A percentile compares a stretch with the other conserved stretches of the same genome.
phyloP scores from a whole-genome alignment of 2,113 vertebrate genomes.

The Muntiacus muntjak region DNA sequence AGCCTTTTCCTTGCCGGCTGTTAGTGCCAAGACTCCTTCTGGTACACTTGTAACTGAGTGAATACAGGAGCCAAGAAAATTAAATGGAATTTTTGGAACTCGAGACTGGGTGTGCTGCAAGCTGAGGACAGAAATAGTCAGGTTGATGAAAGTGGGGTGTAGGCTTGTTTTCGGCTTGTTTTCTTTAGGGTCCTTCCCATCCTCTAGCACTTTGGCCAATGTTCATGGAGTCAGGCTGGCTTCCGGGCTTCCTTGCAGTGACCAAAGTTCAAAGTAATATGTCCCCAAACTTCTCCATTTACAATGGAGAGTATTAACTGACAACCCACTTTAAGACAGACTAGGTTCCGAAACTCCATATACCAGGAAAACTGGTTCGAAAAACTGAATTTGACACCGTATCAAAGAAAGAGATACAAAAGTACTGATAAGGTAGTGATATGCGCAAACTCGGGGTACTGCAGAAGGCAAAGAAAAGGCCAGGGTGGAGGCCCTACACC shows the following conservation, averaged over 20 bases:
- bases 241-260: not conserved
- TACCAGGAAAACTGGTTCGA: not conserved
- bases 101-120: slow-evolving; percentile 27
- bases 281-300: not conserved
- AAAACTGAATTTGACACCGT: not conserved
- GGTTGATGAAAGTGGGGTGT: slow-evolving; percentile 41
- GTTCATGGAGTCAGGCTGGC: not conserved
- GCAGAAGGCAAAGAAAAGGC: not conserved
- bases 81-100: slow-evolving; percentile 56
- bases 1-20: slow-evolving; percentile 40
- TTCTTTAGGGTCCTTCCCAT: slow-evolving; percentile 4
- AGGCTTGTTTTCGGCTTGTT: slow-evolving; percentile 6
- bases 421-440: not conserved
- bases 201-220: not conserved
- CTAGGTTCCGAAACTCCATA: not conserved
- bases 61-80: slow-evolving; percentile 51
- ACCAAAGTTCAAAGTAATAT: slow-evolving; percentile 2
- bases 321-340: not conserved
- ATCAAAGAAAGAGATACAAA: not conserved
- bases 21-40: slow-evolving; percentile 44
- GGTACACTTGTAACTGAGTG: not conserved
- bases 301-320: not conserved
- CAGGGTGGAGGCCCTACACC: too few species aligned
- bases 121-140: slow-evolving; percentile 38
- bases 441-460: not conserved